These are phyloP conservation scores for Ciconia stormi DNA, from an alignment of 2,113 vertebrate species.

Conservation along the genomic window DNA sequence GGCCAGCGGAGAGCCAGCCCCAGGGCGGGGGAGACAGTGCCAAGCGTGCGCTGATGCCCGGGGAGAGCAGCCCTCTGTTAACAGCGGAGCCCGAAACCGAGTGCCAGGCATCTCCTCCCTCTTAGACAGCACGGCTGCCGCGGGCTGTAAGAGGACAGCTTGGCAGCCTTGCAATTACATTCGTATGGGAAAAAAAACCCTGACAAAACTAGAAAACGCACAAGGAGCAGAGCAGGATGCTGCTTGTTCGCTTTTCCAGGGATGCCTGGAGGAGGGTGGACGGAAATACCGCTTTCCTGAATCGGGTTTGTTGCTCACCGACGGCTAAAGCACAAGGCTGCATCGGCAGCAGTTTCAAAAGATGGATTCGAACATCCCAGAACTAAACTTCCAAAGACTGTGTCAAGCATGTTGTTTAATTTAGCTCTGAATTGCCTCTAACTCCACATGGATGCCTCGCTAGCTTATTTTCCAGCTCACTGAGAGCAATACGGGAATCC, in stretches of 20 bases:
- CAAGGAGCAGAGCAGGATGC: not conserved
- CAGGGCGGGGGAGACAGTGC: not conserved
- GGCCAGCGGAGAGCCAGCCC: not conserved
- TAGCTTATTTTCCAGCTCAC: slow-evolving; percentile 80
- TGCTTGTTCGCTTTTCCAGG: rapidly evolving
- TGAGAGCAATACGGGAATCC: slow-evolving; percentile 63
- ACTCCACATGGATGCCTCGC: slow-evolving; percentile 59
- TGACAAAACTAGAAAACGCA: rapidly evolving
- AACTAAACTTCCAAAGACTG: slow-evolving; percentile 8
- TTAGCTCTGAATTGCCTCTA: slow-evolving; percentile 47
- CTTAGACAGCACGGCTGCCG: not conserved
- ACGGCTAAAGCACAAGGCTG: not conserved
- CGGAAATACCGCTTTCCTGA: not conserved
- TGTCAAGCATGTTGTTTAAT: not conserved
- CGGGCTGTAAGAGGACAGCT: not conserved
- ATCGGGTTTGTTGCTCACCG: not conserved
- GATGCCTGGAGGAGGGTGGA: not conserved
- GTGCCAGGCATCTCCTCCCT: not conserved
- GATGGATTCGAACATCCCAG: not conserved
- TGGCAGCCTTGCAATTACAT: not conserved
- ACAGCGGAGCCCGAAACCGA: not conserved
- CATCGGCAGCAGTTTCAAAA: slow-evolving; percentile 31
- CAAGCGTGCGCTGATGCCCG: not conserved
- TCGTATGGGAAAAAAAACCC: not conserved
- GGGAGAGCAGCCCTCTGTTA: not conserved